Evolutionary conservation across 2,888 invertebrate species (phyloP), one percentile per base, ranked within the genome.

Genomic region (Rhorus exstirpatorius): DNA sequence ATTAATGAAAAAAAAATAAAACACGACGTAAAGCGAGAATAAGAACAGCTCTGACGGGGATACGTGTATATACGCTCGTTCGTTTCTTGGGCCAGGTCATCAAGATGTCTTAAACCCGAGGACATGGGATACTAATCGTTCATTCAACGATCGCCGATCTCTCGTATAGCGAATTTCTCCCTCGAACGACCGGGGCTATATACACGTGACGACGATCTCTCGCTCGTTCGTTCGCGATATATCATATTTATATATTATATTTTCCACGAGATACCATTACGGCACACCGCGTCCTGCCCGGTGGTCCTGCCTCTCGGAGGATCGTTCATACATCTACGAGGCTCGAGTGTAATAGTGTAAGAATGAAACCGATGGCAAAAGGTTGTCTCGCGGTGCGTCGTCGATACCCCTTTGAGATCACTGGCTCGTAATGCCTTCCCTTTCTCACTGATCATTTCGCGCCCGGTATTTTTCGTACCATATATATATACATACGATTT

Each of bases 351-450:
- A 53, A 60, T 44, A 17, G 17, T 31, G 63, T 58, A 46, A 35
- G 44, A 61, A 49, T 21, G 76, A 31, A 46, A 10, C 74, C 72
- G 83, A 78, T 65, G 71, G 70, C 44, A 58, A 61, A 53, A 74
- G 68, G 55, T 49, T 51, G 21, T 14, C 44, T 46, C 46, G 77
- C 68, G 75, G 44, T 63, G 68, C 81, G 74, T 68, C 72, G 71
- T 74, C 82, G 82, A 79, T 82, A 82, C 82, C 81, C 75, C 85
- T 87, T n/a, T 78, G 83, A 81, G 92, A 91, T 92, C 92, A 91
- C 87, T 92, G 86, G 91, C 87, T 92, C 90, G 92, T 91, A 92
- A 92, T 93, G 92, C 92, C 92, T 92, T 92, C 91, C 91, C 91
- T 91, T 90, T 91, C 89, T 90, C 89, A 87, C 67, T 70, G 88